These are phyloP conservation scores for Ceyx cyanopectus DNA, from an alignment of 2,113 vertebrate species.

Conservation along the genomic window DNA sequence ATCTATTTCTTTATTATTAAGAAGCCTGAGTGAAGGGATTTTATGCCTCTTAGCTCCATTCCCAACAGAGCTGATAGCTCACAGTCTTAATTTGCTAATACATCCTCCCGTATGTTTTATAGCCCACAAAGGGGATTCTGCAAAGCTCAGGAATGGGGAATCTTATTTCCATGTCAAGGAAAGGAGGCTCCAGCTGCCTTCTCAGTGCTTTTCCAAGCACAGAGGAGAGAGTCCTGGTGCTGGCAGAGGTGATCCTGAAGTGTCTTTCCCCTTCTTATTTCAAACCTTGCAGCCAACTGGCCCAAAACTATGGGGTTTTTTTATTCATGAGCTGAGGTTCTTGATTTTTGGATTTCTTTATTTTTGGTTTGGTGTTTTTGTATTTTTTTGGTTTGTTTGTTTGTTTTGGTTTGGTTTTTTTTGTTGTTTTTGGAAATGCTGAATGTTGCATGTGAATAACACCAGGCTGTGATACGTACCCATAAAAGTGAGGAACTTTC, in stretches of 20 bases:
- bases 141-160: background rate
- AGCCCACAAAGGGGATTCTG: background rate
- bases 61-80: background rate
- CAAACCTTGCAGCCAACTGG: background rate
- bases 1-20: background rate
- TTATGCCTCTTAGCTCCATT: background rate
- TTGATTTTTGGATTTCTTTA: background rate
- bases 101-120: background rate
- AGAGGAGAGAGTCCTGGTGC: rapidly evolving
- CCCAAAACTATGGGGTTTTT: background rate
- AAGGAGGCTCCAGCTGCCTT: background rate
- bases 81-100: background rate
- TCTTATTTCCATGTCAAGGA: background rate
- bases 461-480: background rate
- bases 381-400: background rate
- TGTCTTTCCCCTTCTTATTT: background rate
- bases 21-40: background rate
- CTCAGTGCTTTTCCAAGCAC: rapidly evolving
- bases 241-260: rapidly evolving
- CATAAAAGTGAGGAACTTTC: constrained; percentile 6
- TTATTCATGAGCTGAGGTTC: background rate
- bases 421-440: background rate
- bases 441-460: background rate
- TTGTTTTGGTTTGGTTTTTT: background rate
- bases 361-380: background rate